Conservation (phyloP, 2,888 invertebrate species). For the Athalia rosae region DNA sequence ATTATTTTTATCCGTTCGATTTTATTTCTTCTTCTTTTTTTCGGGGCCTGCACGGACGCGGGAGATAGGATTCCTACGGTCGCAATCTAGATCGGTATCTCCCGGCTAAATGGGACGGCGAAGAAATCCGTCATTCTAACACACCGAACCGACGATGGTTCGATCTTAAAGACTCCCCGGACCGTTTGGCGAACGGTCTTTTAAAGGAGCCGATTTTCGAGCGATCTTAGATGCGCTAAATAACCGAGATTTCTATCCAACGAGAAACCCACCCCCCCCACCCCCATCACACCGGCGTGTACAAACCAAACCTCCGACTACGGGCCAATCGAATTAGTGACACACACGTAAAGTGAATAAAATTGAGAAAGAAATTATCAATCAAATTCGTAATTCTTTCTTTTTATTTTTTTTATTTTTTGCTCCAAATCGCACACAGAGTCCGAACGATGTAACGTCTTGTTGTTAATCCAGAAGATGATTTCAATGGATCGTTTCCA, state of each 20-base stretch:
- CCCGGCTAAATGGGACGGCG: conserved; percentile 65
- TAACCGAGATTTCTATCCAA: conserved; percentile 14
- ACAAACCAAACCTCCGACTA: conserved; percentile 1
- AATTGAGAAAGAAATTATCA: not conserved
- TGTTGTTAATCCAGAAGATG: too few species aligned
- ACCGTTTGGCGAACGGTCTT: not conserved
- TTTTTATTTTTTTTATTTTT: too few species aligned
- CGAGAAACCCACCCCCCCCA: not conserved
- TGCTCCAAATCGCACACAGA: too few species aligned
- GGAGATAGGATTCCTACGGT: conserved; percentile 52
- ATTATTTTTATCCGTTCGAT: not conserved
- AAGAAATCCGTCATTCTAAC: conserved; percentile 70
- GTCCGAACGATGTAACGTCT: too few species aligned
- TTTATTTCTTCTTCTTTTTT: not conserved
- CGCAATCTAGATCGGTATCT: conserved; percentile 66
- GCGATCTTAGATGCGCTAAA: conserved; percentile 4
- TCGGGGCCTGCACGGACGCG: conserved; percentile 38
- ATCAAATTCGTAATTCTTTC: not conserved
- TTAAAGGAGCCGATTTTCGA: conserved; percentile 34
- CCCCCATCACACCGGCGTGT: not conserved
- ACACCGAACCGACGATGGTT: conserved; percentile 55
- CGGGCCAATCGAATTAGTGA: not conserved
- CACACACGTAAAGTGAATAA: too few species aligned
- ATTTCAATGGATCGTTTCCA: conserved; percentile 45
- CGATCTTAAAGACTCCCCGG: conserved; percentile 50